Conservation (phyloP, 2,113 vertebrate species). For the Tetrao urogallus region DNA sequence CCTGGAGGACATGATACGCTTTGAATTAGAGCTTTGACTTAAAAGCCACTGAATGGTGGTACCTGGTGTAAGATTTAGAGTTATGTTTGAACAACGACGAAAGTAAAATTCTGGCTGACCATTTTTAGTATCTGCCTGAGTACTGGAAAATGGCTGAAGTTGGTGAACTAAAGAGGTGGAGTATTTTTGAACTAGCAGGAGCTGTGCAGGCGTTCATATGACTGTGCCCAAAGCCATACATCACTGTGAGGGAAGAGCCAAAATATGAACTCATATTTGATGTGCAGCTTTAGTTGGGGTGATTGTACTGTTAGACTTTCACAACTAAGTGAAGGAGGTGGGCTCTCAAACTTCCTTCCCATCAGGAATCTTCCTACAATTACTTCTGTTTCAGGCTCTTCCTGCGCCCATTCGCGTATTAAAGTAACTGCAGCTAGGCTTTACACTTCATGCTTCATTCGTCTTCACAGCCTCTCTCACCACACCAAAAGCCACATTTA, state of each 20-base stretch:
- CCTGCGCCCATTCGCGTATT: constrained; percentile 23
- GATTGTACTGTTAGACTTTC: background rate
- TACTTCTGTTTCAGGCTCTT: constrained; percentile 61
- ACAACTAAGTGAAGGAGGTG: constrained; percentile 43
- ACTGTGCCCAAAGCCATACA: no score
- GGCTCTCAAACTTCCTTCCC: constrained; percentile 73
- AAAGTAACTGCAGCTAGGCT: background rate
- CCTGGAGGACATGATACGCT: no score
- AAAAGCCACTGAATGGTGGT: no score
- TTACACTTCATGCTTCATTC: background rate
- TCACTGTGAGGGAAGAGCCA: background rate
- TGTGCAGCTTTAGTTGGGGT: background rate
- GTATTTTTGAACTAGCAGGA: no score
- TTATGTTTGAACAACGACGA: no score
- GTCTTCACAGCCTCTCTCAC: background rate
- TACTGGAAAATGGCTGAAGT: no score
- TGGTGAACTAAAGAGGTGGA: no score
- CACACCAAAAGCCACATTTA: background rate
- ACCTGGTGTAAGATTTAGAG: no score
- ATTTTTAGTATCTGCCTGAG: no score
- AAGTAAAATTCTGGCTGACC: no score
- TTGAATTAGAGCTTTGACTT: no score
- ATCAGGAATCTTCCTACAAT: constrained; percentile 72
- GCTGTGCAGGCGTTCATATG: no score
- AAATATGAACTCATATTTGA: background rate